Base-by-base conservation (phyloP, 2,797 vertebrate species). In the Kryptopterus vitreolus region DNA sequence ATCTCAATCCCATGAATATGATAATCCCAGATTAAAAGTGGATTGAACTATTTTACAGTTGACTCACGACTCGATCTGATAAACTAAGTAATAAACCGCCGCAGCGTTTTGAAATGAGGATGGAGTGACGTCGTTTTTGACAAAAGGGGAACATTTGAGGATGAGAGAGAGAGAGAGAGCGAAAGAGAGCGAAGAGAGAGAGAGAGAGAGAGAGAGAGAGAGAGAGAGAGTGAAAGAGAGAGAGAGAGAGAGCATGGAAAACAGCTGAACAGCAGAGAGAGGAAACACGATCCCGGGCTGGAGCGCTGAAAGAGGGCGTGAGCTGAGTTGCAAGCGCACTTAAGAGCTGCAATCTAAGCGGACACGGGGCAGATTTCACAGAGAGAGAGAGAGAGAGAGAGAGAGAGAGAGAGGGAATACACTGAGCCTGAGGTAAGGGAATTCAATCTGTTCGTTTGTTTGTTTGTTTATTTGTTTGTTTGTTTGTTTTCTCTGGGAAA, bases 271-370 rank as follows among this genome's bases (percentile, higher is more conserved):
- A 62, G 70, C 70, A 43, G 43, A 33, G 26, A 43, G 22, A 26
- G 4, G 74, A 76, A 76, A 76, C 74, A 50, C 74, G 74, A 76
- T 58, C n/a, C 74, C 59, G 59, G 12, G 26, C 73, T 76, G 57
- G 57, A 62, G 38, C 73, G 38, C 73, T 33, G 15, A 46, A 69
- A 58, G 52, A 35, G 33, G 77, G 50, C 52, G 52, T 57, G 62
- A 78, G 33, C 50, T 58, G 22, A 59, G 63, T 0, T 43, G 29
- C 59, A 59, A 76, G 74, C 74, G 12, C 26, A 5, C 43, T 52
- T 33, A 13, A 35, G 38, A 63, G 15, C 26, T 33, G 43, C 1
- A 4, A 52, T 63, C 50, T 15, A 76, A 50, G 38, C 43, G 43
- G 26, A 33, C 59, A 63, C 26, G 26, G 58, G 29, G 58, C 74